Base-by-base conservation (phyloP, 2,113 vertebrate species). In the Benitochromis conjunctus region DNA sequence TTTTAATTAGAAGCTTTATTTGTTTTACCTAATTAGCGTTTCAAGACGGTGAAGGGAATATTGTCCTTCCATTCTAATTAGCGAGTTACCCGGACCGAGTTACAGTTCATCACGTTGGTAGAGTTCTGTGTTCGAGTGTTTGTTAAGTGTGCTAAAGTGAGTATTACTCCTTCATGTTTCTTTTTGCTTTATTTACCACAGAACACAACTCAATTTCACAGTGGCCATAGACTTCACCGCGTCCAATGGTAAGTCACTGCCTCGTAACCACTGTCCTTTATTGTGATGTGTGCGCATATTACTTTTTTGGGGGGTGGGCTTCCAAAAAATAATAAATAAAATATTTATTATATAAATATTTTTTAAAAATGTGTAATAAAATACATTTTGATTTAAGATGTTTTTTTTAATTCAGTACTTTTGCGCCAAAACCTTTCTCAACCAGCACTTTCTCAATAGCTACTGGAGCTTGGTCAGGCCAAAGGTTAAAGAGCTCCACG, bases 181-280 rank as follows among this genome's bases (percentile, higher is more conserved):
- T 64, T 66, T 38, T 66, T 24, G 24, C 29, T 83, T 74, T 51
- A 16, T 51, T 71, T 86, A 10, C 24, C 76, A 86, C 92, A 99
- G 99, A 95, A 99, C 98, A 0, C 98, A 99, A 92, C 95, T 99
- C 89, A 99, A 99, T 96, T 99, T 99, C 96, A 99, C 98, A 1
- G 98, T 99, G 8, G 98, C 98, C 34, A 99, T 99, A 24, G 98
- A 99, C 95, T 99, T 99, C 96, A 99, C 98, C 14, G 98, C 98
- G 53, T 99, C 98, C 85, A 99, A 99, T 5, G 98, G 98, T 99
- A 94, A 97, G 97, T 92, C 43, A 46, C 31, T 4, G 13, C 11
- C 7, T 36, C 9, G 31, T 10, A 74, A 29, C 36, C 48, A 10
- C 57, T 38, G 31, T 56, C 2, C 56, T 80, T 43, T 29, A n/a